These are phyloP conservation scores for Loris lydekkerianus DNA, from an alignment of 2,797 vertebrate genomes.

Conservation along the genomic window DNA sequence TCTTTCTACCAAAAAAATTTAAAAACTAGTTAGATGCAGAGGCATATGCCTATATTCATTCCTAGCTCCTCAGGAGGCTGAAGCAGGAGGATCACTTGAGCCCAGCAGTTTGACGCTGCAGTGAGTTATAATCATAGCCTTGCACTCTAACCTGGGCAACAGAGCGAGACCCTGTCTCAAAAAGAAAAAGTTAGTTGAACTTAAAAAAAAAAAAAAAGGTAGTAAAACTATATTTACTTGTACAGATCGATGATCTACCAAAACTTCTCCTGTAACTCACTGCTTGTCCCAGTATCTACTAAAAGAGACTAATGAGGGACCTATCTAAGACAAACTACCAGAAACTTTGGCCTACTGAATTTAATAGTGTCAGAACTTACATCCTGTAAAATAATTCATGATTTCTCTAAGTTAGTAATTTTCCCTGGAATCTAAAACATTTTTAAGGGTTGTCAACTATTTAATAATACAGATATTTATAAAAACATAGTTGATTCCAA, in stretches of 20 bases:
- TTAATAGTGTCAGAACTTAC: slow-evolving; percentile 37
- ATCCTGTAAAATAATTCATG: slow-evolving; percentile 20
- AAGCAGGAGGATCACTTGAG: neutral
- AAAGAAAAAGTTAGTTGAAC: slow-evolving; percentile 22
- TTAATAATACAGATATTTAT: neutral
- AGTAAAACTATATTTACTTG: slow-evolving; percentile 46
- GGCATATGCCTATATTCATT: neutral
- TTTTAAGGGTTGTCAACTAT: neutral
- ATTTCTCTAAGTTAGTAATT: neutral
- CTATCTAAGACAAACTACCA: neutral
- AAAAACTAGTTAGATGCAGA: neutral
- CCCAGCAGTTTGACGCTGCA: neutral
- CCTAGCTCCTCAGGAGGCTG: neutral
- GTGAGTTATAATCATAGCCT: neutral
- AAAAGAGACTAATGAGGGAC: neutral
- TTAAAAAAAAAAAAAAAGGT: neutral
- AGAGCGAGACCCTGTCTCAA: neutral
- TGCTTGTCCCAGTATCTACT: neutral
- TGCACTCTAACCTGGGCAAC: neutral
- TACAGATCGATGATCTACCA: neutral
- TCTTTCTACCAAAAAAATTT: neutral
- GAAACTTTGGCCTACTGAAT: neutral
- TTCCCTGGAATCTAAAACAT: neutral
- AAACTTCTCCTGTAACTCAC: slow-evolving; percentile 5
- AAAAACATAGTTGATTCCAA: neutral